These are phyloP conservation scores for Diacarnus erythraeanus DNA, from an alignment of 37 sponge, comb jelly and placozoan genomes.

Conservation along the genomic window DNA sequence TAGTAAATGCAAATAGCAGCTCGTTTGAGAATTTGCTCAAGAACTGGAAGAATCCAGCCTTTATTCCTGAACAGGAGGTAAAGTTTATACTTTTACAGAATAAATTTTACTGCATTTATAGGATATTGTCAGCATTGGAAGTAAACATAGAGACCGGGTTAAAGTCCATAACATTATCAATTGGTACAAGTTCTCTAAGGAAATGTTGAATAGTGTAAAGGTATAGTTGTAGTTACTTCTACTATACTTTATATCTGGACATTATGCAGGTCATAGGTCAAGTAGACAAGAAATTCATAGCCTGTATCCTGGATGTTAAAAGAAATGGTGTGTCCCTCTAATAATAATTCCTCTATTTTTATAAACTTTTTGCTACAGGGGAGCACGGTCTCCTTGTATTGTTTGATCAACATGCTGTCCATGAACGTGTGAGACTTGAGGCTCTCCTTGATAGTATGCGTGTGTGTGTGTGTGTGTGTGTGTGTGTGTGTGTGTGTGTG, in stretches of 20 bases:
- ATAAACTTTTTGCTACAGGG: background rate
- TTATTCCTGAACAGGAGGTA: constrained; percentile 35
- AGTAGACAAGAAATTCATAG: constrained; percentile 95
- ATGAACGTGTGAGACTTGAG: constrained; percentile 93
- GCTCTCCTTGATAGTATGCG: constrained; percentile 45
- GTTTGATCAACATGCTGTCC: constrained; percentile 97
- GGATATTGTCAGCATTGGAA: constrained; percentile 6
- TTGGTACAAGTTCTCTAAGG: constrained; percentile 68
- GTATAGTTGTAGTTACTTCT: constrained; percentile 19
- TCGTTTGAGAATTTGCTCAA: constrained; percentile 17
- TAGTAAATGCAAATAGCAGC: background rate
- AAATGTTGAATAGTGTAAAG: constrained; percentile 58
- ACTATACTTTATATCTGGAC: constrained; percentile 3
- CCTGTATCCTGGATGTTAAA: constrained; percentile 62
- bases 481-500: too few species aligned
- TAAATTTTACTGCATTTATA: background rate
- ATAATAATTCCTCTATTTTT: background rate
- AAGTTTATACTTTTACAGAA: background rate
- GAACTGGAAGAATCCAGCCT: constrained; percentile 52
- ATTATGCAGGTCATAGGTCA: constrained; percentile 81
- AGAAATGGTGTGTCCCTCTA: constrained; percentile 6
- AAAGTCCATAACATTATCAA: constrained; percentile 42
- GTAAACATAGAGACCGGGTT: background rate
- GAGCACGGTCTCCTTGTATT: constrained; percentile 72
- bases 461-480: background rate